Conservation (phyloP, 2,113 vertebrate species). For the Muntiacus reevesi region DNA sequence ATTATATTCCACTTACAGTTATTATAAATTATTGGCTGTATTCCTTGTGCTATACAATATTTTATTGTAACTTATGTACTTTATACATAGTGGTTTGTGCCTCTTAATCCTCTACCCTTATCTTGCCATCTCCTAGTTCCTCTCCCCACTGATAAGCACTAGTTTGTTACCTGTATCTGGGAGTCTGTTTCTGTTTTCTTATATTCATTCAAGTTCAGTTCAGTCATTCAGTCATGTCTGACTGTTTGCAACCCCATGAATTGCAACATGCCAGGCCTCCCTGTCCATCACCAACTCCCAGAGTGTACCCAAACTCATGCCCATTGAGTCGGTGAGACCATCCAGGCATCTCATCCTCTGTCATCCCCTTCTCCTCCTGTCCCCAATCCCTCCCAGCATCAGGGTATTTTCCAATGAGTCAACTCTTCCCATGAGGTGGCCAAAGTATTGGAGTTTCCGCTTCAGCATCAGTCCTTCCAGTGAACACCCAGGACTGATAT, state of each 20-base stretch:
- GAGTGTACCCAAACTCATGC: not conserved
- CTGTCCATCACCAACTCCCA: not conserved
- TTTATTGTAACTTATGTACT: not conserved
- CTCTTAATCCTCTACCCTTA: not conserved
- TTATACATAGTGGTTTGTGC: not conserved
- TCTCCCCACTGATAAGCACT: not conserved
- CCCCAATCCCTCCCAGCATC: not conserved
- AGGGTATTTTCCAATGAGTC: not conserved
- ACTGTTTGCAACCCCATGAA: not conserved
- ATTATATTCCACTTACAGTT: not conserved
- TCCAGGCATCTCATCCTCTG: not conserved
- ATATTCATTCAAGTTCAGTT: not conserved
- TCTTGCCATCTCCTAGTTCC: not conserved
- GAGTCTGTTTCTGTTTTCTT: not conserved
- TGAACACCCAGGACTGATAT: not conserved
- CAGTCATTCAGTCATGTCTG: rapidly evolving
- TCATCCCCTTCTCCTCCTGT: not conserved
- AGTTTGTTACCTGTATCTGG: not conserved
- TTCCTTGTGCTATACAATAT: not conserved
- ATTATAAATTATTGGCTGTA: not conserved
- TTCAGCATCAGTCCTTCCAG: not conserved
- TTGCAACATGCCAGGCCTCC: not conserved
- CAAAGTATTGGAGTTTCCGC: not conserved
- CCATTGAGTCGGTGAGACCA: not conserved
- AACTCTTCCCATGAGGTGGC: not conserved